Percentiles rank a stretch among this genome's conserved stretches.
These are phyloP conservation scores for Cyphomyrus plagiostoma DNA, from an alignment of 2,113 vertebrate genomes.

Conservation along the genomic window DNA sequence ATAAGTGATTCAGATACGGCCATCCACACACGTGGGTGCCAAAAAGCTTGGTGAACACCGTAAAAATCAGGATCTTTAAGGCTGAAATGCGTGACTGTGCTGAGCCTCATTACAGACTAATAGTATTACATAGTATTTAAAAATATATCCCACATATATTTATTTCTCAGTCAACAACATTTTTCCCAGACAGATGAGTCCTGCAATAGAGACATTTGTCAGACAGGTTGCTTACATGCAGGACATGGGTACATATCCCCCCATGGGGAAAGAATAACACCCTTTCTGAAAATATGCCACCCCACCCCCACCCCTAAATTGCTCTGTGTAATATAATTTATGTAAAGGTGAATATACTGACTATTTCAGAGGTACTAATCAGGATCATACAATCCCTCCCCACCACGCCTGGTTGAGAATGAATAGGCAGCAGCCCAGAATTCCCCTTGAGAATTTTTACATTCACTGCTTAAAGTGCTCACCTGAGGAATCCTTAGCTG, in stretches of 20 bases:
- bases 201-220: not conserved
- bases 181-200: not conserved
- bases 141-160: not conserved
- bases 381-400: not conserved
- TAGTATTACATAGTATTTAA: not conserved
- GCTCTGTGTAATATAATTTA: not conserved
- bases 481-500: too few species aligned
- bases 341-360: not conserved
- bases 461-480: not conserved
- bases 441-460: not conserved
- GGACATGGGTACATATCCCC: not conserved
- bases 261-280: not conserved
- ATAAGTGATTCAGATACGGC: not conserved
- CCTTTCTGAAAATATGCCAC: not conserved
- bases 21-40: not conserved
- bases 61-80: not conserved
- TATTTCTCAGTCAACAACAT: not conserved
- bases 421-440: not conserved
- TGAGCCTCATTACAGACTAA: not conserved
- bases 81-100: not conserved
- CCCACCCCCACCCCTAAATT: not conserved
- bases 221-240: not conserved
- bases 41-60: not conserved
- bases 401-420: not conserved
- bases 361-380: not conserved